Evolutionary conservation across 2,797 vertebrate species (phyloP), one percentile per base, ranked within the genome.

Genomic region (Neosilurus mollespiculum): DNA sequence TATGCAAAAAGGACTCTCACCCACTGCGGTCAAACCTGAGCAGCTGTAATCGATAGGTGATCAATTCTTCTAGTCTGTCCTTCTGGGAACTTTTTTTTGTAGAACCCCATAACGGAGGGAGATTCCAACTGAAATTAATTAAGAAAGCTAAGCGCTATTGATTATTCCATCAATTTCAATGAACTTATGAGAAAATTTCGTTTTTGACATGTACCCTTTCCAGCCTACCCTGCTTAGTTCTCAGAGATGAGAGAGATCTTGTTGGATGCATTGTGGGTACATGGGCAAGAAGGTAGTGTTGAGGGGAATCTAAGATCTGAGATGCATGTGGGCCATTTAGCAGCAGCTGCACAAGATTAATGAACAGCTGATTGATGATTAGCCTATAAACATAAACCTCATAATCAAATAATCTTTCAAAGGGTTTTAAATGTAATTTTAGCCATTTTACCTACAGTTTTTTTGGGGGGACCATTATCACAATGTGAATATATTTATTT

Each of bases 341-440:
- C 70, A 84, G 89, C 93, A 93, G 91, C 93, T 93, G 93, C 86
- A 9, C 62, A 70, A 77, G 81, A 85, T 78, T 83, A 53, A 56
- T 87, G 78, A 82, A 87, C 88, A 90, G 87, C 81, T 88, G 87
- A 89, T 87, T 86, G 85, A 69, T 84, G 65, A 86, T 81, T 81
- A 81, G 71, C 59, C 61, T 30, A 67, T 70, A 88, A 69, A 77
- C 83, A 80, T 58, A 69, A 80, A 67, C 69, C 49, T 3, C n/a
- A 56, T 51, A 70, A 59, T 5, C 30, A 30, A 1, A 78, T 53
- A 51, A 51, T 66, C 24, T 8, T 53, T 24, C 12, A 78, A 15
- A 37, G 18, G 11, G 30, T 76, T 78, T 78, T 0, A 54, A 9
- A 53, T 53, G 49, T 24, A 9, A 69, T 69, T 43, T 20, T 24